Percentiles rank a stretch among this genome's conserved stretches.
Evolutionary conservation across 2,113 vertebrate genomes (phyloP).

Genomic region (Takifugu flavidus): DNA sequence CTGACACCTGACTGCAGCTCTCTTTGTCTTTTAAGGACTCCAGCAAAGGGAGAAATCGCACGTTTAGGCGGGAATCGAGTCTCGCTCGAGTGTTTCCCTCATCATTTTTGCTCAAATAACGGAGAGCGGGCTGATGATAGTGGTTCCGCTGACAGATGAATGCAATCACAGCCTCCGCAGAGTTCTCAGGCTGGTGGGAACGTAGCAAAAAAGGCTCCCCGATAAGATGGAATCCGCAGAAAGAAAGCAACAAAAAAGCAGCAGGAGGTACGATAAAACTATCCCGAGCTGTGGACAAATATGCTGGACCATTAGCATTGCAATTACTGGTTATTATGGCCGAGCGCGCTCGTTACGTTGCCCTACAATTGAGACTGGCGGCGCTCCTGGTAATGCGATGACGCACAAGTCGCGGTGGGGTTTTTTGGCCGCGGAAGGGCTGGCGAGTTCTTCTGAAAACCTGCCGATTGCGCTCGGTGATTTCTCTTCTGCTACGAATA

Average conservation of each 20-base stretch:
- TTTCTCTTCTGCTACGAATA: no score
- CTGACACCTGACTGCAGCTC: conserved; percentile 45
- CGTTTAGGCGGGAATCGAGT: conserved; percentile 34
- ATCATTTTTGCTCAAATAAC: conserved; percentile 25
- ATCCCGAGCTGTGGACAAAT: conserved; percentile 38
- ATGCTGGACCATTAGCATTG: conserved; percentile 58
- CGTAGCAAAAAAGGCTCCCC: neutral
- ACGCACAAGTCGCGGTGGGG: conserved; percentile 53
- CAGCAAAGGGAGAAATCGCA: conserved; percentile 50
- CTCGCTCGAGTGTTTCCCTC: conserved; percentile 26
- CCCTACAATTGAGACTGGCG: conserved; percentile 69
- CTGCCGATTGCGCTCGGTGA: no score
- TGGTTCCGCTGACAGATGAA: conserved; percentile 22
- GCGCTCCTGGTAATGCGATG: conserved; percentile 64
- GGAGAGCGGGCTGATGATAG: conserved; percentile 20
- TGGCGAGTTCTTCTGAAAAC: conserved; percentile 29
- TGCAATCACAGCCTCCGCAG: conserved; percentile 34
- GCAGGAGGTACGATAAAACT: conserved; percentile 45
- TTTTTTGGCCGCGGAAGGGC: conserved; percentile 50
- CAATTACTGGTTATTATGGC: conserved; percentile 68
- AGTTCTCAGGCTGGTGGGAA: conserved; percentile 15
- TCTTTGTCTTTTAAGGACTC: conserved; percentile 2
- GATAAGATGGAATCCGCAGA: conserved; percentile 9
- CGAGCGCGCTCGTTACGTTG: conserved; percentile 65
- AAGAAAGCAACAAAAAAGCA: conserved; percentile 8